These are phyloP conservation scores for Heliocidaris erythrogramma DNA, from an alignment of 35 echinoderm and acorn worm genomes.

Conservation along the genomic window DNA sequence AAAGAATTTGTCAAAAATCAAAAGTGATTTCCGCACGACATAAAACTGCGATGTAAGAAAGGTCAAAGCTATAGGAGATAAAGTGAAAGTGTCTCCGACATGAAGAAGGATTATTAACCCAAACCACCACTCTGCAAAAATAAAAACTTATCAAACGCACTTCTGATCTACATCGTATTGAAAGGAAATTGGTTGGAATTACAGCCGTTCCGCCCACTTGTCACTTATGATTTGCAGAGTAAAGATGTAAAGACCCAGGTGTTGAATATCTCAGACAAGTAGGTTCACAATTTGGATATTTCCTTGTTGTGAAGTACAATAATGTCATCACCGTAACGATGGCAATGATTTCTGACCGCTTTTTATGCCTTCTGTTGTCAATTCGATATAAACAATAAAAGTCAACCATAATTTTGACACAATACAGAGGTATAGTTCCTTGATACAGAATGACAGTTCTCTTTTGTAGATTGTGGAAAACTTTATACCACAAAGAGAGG, in stretches of 20 bases:
- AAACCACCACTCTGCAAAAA: background rate
- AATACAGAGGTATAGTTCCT: no score
- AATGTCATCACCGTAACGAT: no score
- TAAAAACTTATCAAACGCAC: background rate
- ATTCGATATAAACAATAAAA: no score
- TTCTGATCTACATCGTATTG: background rate
- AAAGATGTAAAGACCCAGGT: background rate
- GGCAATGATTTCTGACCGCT: no score
- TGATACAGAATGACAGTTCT: no score
- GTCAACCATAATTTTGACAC: no score
- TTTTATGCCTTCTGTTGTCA: no score
- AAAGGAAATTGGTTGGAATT: background rate
- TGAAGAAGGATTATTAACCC: background rate
- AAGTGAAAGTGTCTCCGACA: background rate
- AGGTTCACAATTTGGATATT: no score
- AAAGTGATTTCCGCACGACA: background rate
- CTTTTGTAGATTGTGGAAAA: no score
- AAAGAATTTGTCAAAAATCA: conserved; percentile 11
- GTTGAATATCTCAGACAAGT: background rate
- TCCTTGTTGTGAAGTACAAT: no score
- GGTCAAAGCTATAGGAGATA: background rate
- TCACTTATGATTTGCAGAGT: background rate
- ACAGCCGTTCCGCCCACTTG: background rate
- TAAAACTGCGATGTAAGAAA: background rate
- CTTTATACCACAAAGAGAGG: no score